These are phyloP conservation scores for Rhinoptilus africanus DNA, from an alignment of 2,113 vertebrate species.

Conservation along the genomic window DNA sequence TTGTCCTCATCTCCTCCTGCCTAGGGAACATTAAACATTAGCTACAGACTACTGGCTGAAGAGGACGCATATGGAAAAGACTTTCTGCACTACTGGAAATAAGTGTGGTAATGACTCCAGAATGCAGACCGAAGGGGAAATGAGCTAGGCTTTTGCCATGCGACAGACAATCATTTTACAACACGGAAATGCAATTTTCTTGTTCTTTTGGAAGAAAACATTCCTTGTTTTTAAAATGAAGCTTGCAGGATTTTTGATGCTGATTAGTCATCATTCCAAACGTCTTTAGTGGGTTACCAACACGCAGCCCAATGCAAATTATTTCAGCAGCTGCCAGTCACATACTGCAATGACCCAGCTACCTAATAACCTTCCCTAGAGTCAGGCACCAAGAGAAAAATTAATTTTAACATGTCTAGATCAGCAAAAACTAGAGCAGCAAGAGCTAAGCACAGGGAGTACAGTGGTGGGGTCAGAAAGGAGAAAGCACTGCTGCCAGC, in stretches of 20 bases:
- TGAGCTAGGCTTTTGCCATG: not conserved
- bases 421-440: constrained; percentile 34
- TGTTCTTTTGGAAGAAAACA: not conserved
- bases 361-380: constrained; percentile 1
- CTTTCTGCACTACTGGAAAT: constrained; percentile 28
- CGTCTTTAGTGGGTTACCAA: not conserved
- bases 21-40: not conserved
- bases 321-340: constrained; percentile 4
- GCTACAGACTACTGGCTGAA: not conserved
- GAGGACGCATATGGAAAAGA: not conserved
- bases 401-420: not conserved
- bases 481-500: not conserved
- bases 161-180: not conserved
- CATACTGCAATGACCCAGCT: not conserved
- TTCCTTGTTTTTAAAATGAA: not conserved
- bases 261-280: not conserved
- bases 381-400: constrained; percentile 20
- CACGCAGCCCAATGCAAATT: not conserved
- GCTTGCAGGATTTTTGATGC: not conserved
- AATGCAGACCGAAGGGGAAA: not conserved
- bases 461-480: not conserved
- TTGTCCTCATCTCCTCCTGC: not conserved
- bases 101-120: not conserved
- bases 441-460: not conserved
- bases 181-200: not conserved